Base-by-base conservation (phyloP, 2,888 invertebrate species). In the Apamea sordens region DNA sequence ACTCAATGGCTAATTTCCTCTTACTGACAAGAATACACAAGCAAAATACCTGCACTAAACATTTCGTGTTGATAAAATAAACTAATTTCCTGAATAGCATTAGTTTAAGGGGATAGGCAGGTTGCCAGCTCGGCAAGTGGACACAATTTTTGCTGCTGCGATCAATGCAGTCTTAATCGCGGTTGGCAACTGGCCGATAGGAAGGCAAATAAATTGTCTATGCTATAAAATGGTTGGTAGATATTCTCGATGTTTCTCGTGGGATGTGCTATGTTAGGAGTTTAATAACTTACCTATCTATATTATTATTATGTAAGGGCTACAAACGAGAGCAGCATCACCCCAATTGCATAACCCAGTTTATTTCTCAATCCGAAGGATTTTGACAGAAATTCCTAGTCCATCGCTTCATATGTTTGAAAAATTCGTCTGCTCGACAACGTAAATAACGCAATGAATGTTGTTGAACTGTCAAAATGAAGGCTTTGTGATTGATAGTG, bases 131-230 rank as follows among this genome's bases (percentile, higher is more conserved):
- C 83, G 59, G 32, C 61, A 32, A 53, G n/a, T 78, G 53, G 32
- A 65, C 79, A 71, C 61, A 61, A 76, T 72, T 76, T 77, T 73
- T 73, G 69, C 41, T 75, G 61, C 65, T 65, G 28, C 73, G 73
- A 59, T 72, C 69, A 76, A 74, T 76, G 77, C 65, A 64, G 73
- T 56, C 65, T 74, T 80, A 82, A 82, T 85, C 63, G 65, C n/a
- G 5, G 21, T 61, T 86, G 85, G 85, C 83, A 78, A 50, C 15
- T 7, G 0, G 72, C 83, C 79, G 68, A 76, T 24, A 68, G 24
- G 41, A 50, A 83, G 15, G 15, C 56, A 75, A 83, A 79, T 68
- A 64, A 79, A 72, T 72, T 63, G 56, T 68, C 32, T 65, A 32
- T 28, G 32, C 65, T 36, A 68, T 56, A 36, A 41, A 68, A 3